Evolutionary conservation across 2,113 vertebrate genomes (phyloP).

Genomic region (Neofelis nebulosa): DNA sequence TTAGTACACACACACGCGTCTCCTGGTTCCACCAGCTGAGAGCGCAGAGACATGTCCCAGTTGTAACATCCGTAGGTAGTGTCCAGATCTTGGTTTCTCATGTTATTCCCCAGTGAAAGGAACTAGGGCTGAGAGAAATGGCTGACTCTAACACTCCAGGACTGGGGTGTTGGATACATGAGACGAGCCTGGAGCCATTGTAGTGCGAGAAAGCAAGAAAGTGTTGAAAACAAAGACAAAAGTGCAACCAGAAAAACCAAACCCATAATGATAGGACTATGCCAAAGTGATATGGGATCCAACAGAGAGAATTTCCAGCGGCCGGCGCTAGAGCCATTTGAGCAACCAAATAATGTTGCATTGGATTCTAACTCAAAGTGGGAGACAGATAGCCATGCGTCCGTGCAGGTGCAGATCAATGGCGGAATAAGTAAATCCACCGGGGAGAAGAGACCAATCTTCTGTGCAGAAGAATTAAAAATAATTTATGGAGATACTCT

Average conservation of each 20-base stretch:
- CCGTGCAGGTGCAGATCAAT: not conserved
- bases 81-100: not conserved
- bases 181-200: not conserved
- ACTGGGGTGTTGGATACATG: no score
- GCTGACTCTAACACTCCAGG: not conserved
- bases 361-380: not conserved
- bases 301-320: not conserved
- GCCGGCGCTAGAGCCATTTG: not conserved
- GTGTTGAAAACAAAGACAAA: not conserved
- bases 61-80: no score
- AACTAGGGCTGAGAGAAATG: not conserved
- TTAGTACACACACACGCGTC: rapidly evolving
- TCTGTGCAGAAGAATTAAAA: not conserved
- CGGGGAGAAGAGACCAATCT: not conserved
- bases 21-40: not conserved
- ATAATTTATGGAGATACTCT: not conserved
- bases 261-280: not conserved
- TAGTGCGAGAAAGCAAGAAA: not conserved
- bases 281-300: not conserved
- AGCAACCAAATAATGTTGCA: not conserved
- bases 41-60: not conserved
- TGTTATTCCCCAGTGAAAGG: not conserved
- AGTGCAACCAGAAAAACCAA: not conserved
- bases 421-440: not conserved
- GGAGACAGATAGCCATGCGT: not conserved